A percentile compares a stretch with the other conserved stretches of the same genome.
Evolutionary conservation across 2,113 vertebrate species (phyloP).

Genomic region (Colistium nudipinnis): DNA sequence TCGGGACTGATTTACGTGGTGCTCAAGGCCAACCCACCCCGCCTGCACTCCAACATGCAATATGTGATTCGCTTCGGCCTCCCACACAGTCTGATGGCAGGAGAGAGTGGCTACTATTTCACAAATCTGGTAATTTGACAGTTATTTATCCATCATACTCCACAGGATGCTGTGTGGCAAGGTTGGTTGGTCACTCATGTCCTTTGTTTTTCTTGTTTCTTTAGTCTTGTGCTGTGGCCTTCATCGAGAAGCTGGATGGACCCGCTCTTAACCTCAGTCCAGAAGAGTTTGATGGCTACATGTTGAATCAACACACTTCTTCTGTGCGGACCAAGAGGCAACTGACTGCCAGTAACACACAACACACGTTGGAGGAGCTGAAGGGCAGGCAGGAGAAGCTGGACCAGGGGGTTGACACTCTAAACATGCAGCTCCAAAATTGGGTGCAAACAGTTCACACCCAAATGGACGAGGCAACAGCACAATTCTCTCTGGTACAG

Average conservation of each 20-base stretch:
- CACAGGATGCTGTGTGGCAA: neutral
- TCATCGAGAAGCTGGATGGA: conserved; percentile 84
- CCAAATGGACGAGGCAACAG: conserved; percentile 75
- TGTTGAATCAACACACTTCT: conserved; percentile 68
- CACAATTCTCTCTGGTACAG: conserved; percentile 53
- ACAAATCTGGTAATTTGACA: conserved; percentile 81
- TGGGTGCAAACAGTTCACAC: conserved; percentile 79
- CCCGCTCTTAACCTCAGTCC: conserved; percentile 80
- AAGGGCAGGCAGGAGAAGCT: conserved; percentile 79
- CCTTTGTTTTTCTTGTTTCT: too few relatives aligned
- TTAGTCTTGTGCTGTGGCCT: conserved; percentile 83
- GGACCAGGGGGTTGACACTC: conserved; percentile 64
- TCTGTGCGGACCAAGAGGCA: conserved; percentile 33
- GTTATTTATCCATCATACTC: neutral
- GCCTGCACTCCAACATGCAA: conserved; percentile 84
- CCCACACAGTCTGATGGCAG: conserved; percentile 83
- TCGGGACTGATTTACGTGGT: conserved; percentile 82
- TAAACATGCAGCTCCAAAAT: conserved; percentile 73
- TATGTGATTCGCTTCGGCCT: conserved; percentile 85
- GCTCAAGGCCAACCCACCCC: conserved; percentile 84
- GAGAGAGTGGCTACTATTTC: conserved; percentile 85
- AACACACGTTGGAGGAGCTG: conserved; percentile 76
- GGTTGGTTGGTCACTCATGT: neutral
- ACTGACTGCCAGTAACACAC: conserved; percentile 61
- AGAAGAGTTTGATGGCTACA: conserved; percentile 81